Base-by-base conservation (phyloP, 2,797 vertebrate species). In the Leptatherina wallacei region DNA sequence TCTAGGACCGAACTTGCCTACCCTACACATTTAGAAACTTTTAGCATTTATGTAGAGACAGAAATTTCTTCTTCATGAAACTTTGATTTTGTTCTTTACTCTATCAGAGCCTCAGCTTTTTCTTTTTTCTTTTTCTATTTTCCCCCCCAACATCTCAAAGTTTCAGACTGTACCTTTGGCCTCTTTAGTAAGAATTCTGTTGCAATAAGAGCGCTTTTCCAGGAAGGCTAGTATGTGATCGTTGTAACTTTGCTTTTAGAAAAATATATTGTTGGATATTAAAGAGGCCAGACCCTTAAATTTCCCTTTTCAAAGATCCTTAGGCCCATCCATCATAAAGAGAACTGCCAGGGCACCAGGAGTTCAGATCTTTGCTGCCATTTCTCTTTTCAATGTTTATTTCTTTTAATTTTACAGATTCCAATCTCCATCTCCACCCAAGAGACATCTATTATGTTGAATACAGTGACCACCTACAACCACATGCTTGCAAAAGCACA, bases 331-430 rank as follows among this genome's bases (percentile, higher is more conserved):
- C 73, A 92, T 92, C 91, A 92, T 71, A 77, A 78, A 78, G 88
- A 89, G 75, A 91, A 91, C 85, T 87, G 58, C 85, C 88, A 91
- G 89, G 82, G 82, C 88, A 81, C 78, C 56, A 30, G 62, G 74
- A 91, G 89, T 91, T 91, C 91, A 91, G 69, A 22, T 66, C 89
- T 83, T 75, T 71, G 55, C 82, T 82, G 85, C 86, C 76, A 88
- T 88, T 88, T 91, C 75, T 90, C 85, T 87, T 88, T 85, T 91
- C 51, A 68, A 47, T 88, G 89, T 92, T 92, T 92, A 92, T 92
- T 93, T 93, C 73, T 80, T 88, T 89, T 83, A 70, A 83, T 89
- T 90, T 75, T 85, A 80, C 70, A 61, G 54, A 84, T 85, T 93
- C 86, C 85, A 89, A 80, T 82, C 61, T 81, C 63, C 9, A 29